Percentiles rank a stretch among this genome's conserved stretches.
Evolutionary conservation across 2,113 vertebrate species (phyloP).

Genomic region (Daubentonia madagascariensis): DNA sequence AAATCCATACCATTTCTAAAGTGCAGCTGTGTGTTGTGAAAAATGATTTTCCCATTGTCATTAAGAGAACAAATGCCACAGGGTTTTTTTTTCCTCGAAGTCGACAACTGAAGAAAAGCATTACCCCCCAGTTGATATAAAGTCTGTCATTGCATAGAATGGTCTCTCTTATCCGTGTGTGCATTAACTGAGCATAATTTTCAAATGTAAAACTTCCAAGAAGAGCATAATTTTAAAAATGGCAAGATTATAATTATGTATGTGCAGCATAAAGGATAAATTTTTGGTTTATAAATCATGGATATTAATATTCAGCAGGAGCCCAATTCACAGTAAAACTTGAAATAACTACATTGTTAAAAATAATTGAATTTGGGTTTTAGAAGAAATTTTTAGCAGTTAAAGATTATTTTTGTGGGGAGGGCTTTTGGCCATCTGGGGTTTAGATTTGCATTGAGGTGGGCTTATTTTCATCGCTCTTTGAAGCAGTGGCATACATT

Average conservation of each 20-base stretch:
- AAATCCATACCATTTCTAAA: not conserved
- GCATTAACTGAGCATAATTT: conserved; percentile 56
- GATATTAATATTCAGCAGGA: conserved; percentile 74
- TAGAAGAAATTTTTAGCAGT: conserved; percentile 59
- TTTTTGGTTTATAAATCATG: conserved; percentile 73
- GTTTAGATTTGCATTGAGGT: conserved; percentile 46
- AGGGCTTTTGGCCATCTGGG: not conserved
- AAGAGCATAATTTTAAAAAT: conserved; percentile 56
- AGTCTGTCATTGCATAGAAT: not conserved
- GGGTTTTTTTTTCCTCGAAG: conserved; percentile 2
- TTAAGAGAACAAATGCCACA: conserved; percentile 51
- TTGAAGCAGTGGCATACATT: not conserved
- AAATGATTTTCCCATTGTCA: conserved; percentile 10
- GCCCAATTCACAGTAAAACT: conserved; percentile 60
- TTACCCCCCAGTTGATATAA: conserved; percentile 19
- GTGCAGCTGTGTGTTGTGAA: not conserved
- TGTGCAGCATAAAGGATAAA: conserved; percentile 66
- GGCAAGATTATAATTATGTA: conserved; percentile 61
- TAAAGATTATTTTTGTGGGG: conserved; percentile 55
- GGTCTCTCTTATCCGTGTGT: conserved; percentile 31
- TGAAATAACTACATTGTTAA: conserved; percentile 73
- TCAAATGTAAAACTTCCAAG: conserved; percentile 30
- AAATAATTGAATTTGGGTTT: conserved; percentile 73
- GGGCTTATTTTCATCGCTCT: not conserved
- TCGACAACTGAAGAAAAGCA: conserved; percentile 19